Evolutionary conservation across 2,888 invertebrate genomes (phyloP).

Genomic region (Gastracanthus pulcherrimus): DNA sequence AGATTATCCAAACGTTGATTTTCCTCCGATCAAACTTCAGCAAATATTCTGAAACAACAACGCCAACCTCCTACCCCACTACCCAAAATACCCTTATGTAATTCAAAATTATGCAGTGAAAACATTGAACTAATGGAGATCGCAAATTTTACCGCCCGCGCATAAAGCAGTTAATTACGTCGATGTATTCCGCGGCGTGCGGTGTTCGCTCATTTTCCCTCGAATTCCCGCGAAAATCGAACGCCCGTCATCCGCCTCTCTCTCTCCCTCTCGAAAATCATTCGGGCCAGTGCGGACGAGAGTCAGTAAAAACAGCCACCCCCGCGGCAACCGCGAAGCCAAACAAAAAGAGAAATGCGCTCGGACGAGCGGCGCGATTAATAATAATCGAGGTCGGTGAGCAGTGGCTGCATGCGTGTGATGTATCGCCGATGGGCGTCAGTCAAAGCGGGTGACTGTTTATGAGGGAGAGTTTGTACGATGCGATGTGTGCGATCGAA

Average conservation of each 20-base stretch:
- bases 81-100: neutral
- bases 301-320: neutral
- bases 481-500: neutral
- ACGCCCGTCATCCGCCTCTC: neutral
- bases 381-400: neutral
- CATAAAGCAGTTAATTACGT: conserved; percentile 29
- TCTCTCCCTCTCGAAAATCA: neutral
- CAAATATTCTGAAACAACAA: no score
- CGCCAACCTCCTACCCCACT: no score
- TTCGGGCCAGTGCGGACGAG: neutral
- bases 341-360: neutral
- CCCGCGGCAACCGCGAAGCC: neutral
- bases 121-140: conserved; percentile 25
- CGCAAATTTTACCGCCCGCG: conserved; percentile 1
- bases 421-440: neutral
- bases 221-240: conserved; percentile 10
- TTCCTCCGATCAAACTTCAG: no score
- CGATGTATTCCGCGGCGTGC: neutral
- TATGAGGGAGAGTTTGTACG: neutral
- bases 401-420: no score
- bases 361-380: neutral
- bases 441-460: neutral
- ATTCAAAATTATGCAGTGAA: conserved; percentile 17
- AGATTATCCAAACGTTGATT: no score
- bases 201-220: conserved; percentile 12